Evolutionary conservation across 2,113 vertebrate species (phyloP), one percentile per base, ranked within the genome.

Genomic region (Podarcis cretensis): DNA sequence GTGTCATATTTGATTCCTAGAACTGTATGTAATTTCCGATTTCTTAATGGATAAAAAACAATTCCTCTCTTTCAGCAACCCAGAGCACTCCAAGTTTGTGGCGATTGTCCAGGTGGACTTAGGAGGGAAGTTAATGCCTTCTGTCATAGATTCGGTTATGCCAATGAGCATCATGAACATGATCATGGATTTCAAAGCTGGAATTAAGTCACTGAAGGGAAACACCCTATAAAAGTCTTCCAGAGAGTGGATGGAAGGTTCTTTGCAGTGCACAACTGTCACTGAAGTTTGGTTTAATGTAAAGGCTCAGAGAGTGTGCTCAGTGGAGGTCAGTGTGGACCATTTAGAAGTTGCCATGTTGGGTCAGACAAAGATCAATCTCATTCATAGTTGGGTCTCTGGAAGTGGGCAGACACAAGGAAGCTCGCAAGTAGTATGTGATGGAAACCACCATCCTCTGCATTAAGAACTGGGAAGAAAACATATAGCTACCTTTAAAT

Each of bases 81-180:
- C 95, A 84, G 77, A 85, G 16, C 89, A 94, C 88, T 96, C 92
- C 21, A 95, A 92, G 83, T 75, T 97, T 18, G 92, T 94, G 69
- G 94, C 95, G 54, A 96, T 96, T 85, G 91, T 97, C 43, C 96
- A 97, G 85, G 95, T 96, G 57, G 93, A 97, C 81, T 89, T 96
- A 37, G 94, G 88, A 91, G 96, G 96, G 69, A 95, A 95, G 90
- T 77, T 96, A 27, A 92, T 92, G 5, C 88, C 78, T 7, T 93
- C 96, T 2, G 5, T 97, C 54, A 90, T 95, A 90, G 94, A 97
- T 77, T 92, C 94, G 10, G 89, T 94, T 1, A 85, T 97, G 91
- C 96, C 96, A 57, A 91, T 89, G 40, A 96, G 88, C 32, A 93
- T 97, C 76, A 4, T 97, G 37, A 94, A 78, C 88, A 77, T 96